Evolutionary conservation across 92 coral and sea anemone species (phyloP).

Genomic region (Scolanthus callimorphus): DNA sequence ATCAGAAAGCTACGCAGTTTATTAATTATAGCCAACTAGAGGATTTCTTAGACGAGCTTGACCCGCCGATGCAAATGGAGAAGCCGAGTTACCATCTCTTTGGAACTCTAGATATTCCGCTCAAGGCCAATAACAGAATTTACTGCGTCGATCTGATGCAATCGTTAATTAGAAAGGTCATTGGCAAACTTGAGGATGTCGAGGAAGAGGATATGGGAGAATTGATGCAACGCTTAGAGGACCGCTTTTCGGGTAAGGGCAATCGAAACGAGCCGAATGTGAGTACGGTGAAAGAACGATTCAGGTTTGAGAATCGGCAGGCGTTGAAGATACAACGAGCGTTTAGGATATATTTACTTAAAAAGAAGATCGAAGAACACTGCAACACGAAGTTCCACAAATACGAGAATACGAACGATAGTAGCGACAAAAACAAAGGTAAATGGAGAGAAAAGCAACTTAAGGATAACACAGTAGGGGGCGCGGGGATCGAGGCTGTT

Average conservation of each 20-base stretch:
- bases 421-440: constrained; percentile 56
- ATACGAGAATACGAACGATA: constrained; percentile 54
- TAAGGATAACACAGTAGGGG: constrained; percentile 31
- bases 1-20: constrained; percentile 79
- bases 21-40: constrained; percentile 72
- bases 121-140: constrained; percentile 68
- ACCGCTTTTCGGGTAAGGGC: constrained; percentile 60
- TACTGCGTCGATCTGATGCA: constrained; percentile 91
- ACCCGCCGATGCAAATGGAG: constrained; percentile 88
- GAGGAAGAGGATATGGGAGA: constrained; percentile 77
- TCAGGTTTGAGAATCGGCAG: constrained; percentile 49
- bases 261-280: constrained; percentile 52
- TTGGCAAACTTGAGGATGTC: constrained; percentile 86
- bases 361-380: constrained; percentile 42
- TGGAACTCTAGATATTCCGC: constrained; percentile 72
- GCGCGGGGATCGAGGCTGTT: constrained; percentile 55
- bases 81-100: constrained; percentile 83
- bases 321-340: constrained; percentile 81
- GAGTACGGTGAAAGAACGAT: constrained; percentile 45
- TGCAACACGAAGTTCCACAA: constrained; percentile 68
- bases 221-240: constrained; percentile 67
- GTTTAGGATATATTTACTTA: constrained; percentile 65
- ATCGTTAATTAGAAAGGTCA: constrained; percentile 70
- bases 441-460: constrained; percentile 76
- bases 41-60: constrained; percentile 88